phyloP scores from a whole-genome alignment of 2,797 vertebrate species.

The Anableps anableps region DNA sequence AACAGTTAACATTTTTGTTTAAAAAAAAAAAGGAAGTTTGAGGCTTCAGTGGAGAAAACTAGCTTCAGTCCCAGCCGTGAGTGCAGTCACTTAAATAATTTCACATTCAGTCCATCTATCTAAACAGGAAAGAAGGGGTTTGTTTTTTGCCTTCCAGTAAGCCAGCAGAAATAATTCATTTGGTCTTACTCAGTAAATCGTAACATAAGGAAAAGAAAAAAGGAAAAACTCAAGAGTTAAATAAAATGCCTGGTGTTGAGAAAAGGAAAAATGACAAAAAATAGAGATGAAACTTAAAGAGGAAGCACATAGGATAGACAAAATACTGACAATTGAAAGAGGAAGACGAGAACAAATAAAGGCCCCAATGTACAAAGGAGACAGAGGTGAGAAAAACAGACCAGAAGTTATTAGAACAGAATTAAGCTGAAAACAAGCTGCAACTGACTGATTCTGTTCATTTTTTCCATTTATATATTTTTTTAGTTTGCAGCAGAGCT shows the following conservation, averaged over 20 bases:
- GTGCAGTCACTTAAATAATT: not conserved
- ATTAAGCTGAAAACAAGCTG: not conserved
- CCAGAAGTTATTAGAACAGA: not conserved
- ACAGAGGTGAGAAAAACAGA: not conserved
- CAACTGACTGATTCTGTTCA: not conserved
- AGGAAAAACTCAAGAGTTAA: not conserved
- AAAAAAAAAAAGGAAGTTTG: slow-evolving; percentile 48
- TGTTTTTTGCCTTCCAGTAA: too few species aligned
- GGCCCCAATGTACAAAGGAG: not conserved
- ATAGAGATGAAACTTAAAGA: not conserved
- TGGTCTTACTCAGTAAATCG: not conserved
- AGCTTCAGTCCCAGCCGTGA: not conserved
- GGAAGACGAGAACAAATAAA: not conserved
- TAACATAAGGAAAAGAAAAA: not conserved
- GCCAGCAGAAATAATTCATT: not conserved
- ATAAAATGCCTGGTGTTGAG: not conserved
- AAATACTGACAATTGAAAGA: not conserved
- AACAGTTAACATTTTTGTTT: slow-evolving; percentile 14
- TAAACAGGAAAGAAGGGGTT: slow-evolving; percentile 6
- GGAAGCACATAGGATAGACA: not conserved
- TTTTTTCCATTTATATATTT: not conserved
- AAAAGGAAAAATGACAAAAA: not conserved
- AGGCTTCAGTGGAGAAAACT: slow-evolving; percentile 34
- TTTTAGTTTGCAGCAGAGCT: not conserved
- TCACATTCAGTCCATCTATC: not conserved